Base-by-base conservation (phyloP, 2,113 vertebrate species). In the Boulengeromyrus knoepffleri region DNA sequence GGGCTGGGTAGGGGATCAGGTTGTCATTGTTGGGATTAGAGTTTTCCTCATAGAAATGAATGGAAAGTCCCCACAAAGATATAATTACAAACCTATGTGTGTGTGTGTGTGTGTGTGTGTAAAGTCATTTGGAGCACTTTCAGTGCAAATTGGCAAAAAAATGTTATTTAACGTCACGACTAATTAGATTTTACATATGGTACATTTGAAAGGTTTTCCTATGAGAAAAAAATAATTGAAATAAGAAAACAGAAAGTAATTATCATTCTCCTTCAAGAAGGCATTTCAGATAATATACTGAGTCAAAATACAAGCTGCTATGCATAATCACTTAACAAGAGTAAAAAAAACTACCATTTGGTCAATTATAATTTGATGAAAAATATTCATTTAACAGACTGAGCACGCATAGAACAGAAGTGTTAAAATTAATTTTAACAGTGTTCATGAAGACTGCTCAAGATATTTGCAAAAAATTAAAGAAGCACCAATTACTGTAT, bases 301-400 rank as follows among this genome's bases (percentile, higher is more conserved):
- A 80, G 74, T 80, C 74, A 80, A 39, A 80, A 80, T 80, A 42
- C 74, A 80, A 39, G 74, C 74, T 36, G 74, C 17, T 42, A 42
- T 80, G 74, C 31, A 80, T 80, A 80, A 80, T 80, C 74, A 80
- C 74, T 80, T 80, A 80, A 80, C 74, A 80, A 42, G 74, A 39
- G 74, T 80, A 39, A 42, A 42, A 36, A 80, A 80, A 80, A 80
- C 36, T 80, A 36, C 74, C 74, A 80, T 80, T 80, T 80, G 74
- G 74, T 80, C 74, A 80, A 70, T 80, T 80, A 80, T 80, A 80
- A 80, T 80, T 80, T 80, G 31, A 42, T 42, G 36, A 42, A 39
- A 80, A 42, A 80, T 42, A 80, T 80, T 42, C 36, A 80, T 42
- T 36, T 80, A 42, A 42, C 74, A 80, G 74, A 80, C 74, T 19